Evolutionary conservation across 2,113 vertebrate species (phyloP).

Genomic region (Hemiscyllium ocellatum): DNA sequence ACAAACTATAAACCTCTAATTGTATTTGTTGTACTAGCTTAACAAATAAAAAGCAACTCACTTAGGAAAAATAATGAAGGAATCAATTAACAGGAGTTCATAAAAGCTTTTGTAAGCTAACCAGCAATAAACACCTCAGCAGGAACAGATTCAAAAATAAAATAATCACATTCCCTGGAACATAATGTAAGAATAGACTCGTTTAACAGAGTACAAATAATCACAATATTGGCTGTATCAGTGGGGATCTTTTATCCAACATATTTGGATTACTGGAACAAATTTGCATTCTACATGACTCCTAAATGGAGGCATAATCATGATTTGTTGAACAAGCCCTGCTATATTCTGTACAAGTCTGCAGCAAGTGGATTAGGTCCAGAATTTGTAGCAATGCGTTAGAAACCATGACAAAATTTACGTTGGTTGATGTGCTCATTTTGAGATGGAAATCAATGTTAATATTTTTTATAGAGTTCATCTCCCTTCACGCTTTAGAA

Average conservation of each 20-base stretch:
- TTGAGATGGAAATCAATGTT: background rate
- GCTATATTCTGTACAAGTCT: background rate
- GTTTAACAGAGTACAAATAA: background rate
- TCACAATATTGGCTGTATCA: background rate
- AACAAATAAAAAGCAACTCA: slow-evolving; percentile 8
- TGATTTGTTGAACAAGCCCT: background rate
- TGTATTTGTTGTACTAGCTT: background rate
- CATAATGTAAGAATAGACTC: background rate
- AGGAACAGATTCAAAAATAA: background rate
- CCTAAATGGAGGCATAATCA: background rate
- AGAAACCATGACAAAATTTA: background rate
- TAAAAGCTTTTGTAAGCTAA: background rate
- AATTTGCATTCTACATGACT: background rate
- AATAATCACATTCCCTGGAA: background rate
- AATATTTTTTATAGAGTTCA: background rate
- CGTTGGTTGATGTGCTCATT: background rate
- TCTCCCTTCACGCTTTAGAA: background rate
- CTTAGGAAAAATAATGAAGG: background rate
- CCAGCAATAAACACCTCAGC: background rate
- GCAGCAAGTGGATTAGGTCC: background rate
- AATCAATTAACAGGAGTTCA: background rate
- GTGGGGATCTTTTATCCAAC: background rate
- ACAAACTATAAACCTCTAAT: background rate
- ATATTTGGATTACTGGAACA: background rate
- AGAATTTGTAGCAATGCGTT: background rate